Evolutionary conservation across 1,140 invertebrate genomes (phyloP), one percentile per base, ranked within the genome.

Genomic region (Zaprionus kolodkinae): DNA sequence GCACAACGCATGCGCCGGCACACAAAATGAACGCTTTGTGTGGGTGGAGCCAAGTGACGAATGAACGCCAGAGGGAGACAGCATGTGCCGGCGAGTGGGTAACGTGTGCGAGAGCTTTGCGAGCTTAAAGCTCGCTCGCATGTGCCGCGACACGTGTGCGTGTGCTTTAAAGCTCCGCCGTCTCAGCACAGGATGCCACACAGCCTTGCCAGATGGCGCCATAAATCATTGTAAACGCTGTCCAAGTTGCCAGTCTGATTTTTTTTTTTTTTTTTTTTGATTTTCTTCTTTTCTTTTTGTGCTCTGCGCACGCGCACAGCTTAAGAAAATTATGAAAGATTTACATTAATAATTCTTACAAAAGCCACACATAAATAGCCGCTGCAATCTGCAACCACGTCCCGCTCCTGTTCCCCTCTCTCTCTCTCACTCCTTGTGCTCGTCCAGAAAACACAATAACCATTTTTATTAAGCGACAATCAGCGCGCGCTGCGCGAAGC

Each of bases 391-490:
- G 43, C 62, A 50, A 35, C 33, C 35, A n/a, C 43, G 6, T 43
- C 7, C 21, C n/a, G 6, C 38, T 38, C n/a, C 64, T 43, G 27
- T 36, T 6, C 12, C 21, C 27, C 40, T 11, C 27, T 27, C 40
- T n/a, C 52, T 9, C 35, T 52, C 36, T 6, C 6, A 17, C 10
- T 30, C 59, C 25, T 9, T 11, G 54, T 69, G 56, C 12, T 57
- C 36, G 38, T 57, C 27, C 30, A 25, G 35, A 60, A 86, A 91
- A 86, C 78, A 90, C 85, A 90, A 90, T 89, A 91, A 89, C 79
- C 86, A 89, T 87, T 89, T 89, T 89, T 90, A 90, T 88, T 88
- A 88, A 88, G 85, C 85, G 85, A 88, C 85, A 88, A 89, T 88
- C 85, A 85, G 85, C 81, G 85, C 85, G 82, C 82, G 81, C 78